Evolutionary conservation across 2,888 invertebrate genomes (phyloP), one percentile per base, ranked within the genome.

Genomic region (Sesia apiformis): DNA sequence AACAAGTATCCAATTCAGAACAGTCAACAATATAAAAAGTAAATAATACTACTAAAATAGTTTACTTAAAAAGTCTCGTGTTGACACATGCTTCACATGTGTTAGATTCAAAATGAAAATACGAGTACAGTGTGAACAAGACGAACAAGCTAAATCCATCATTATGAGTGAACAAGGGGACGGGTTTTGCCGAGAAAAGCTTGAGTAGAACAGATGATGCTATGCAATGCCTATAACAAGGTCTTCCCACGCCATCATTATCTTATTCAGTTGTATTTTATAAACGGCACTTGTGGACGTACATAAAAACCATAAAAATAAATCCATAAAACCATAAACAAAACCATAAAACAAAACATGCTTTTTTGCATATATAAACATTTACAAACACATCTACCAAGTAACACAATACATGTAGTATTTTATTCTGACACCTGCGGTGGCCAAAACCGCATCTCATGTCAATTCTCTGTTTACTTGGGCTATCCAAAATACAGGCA

Each of bases 381-480:
- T 55, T 56, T 64, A 38, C 38, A 57, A 38, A 49, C 42, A 4
- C 52, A 43, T 50, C 39, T 55, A 39, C 51, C 52, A 41, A 52
- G 8, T 53, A 55, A 52, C 39, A 43, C 38, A 39, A 55, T 42
- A 55, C 56, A 56, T 54, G 55, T 56, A 49, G 53, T 54, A 46
- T 58, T 60, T 52, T 62, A 54, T 56, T 50, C n/a, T n/a, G 59
- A 58, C 49, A 54, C 56, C 46, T 65, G 61, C 57, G 60, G 57
- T 41, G 61, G 61, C 38, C 62, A 64, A 57, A 64, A 64, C 53
- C 57, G 57, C 50, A 62, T 62, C 59, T 39, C 60, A 60, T 52
- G 59, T 64, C 8, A 55, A 56, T 55, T 57, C 58, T 46, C 63
- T 65, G 65, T 60, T 63, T 54, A 55, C 62, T 40, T 56, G 56